Conservation (phyloP, 2,797 vertebrate genomes). For the Rousettus madagascariensis region DNA sequence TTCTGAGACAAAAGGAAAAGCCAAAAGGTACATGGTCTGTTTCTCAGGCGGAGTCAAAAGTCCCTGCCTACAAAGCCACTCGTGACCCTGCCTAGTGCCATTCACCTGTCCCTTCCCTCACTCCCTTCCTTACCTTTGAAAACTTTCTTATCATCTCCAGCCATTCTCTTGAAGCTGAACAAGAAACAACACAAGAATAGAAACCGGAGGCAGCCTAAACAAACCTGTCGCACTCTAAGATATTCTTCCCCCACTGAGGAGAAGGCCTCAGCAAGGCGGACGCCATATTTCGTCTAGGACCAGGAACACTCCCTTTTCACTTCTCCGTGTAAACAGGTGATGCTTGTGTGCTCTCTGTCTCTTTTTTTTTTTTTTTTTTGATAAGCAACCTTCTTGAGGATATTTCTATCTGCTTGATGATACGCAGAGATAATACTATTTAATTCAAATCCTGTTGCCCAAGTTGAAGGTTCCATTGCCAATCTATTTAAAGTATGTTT, state of each 20-base stretch:
- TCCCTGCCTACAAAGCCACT: background rate
- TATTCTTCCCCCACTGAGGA: background rate
- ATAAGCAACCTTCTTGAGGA: background rate
- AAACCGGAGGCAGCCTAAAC: background rate
- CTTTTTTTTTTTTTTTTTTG: background rate
- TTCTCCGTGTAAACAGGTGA: background rate
- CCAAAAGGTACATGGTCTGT: background rate
- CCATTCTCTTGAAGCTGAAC: background rate
- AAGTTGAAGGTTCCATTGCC: background rate
- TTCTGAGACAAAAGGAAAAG: background rate
- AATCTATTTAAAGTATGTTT: background rate
- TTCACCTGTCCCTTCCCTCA: no score
- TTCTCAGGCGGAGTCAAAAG: background rate
- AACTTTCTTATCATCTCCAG: background rate
- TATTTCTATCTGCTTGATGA: background rate
- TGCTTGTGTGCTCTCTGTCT: no score
- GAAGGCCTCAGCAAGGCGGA: background rate
- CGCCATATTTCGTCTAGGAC: background rate
- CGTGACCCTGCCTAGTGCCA: background rate
- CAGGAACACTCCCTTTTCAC: background rate
- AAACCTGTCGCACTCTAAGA: background rate
- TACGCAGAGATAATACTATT: background rate
- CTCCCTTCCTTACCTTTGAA: fast-evolving
- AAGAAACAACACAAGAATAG: background rate
- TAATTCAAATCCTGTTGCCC: conserved; percentile 1